A percentile compares a stretch with the other conserved stretches of the same genome.
Evolutionary conservation across 2,113 vertebrate genomes (phyloP).

Genomic region (Shinisaurus crocodilurus): DNA sequence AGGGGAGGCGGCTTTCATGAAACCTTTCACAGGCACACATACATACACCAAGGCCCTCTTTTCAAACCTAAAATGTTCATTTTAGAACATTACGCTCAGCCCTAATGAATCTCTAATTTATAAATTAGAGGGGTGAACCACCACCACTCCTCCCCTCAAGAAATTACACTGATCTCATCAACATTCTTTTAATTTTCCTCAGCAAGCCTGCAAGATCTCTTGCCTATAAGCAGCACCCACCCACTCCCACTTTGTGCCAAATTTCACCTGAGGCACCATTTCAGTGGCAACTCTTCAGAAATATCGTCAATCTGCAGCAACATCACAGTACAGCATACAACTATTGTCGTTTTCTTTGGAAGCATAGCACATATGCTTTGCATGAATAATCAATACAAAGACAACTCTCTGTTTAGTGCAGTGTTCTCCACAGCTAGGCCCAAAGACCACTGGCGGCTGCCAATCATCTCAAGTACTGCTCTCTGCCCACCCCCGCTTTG

Average conservation of each 20-base stretch:
- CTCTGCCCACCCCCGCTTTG: too few relatives aligned
- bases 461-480: too few relatives aligned
- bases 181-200: neutral
- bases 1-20: neutral
- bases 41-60: neutral
- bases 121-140: neutral
- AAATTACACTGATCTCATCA: neutral
- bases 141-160: neutral
- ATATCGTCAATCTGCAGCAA: neutral
- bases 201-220: neutral
- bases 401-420: neutral
- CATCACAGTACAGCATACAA: neutral
- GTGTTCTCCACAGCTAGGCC: neutral
- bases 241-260: neutral
- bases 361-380: neutral
- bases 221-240: too few relatives aligned
- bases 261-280: neutral
- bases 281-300: neutral
- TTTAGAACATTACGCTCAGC: neutral
- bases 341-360: slow-evolving; percentile 21
- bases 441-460: too few relatives aligned
- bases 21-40: neutral
- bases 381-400: neutral
- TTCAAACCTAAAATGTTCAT: neutral
- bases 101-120: neutral